Conservation (phyloP, 2,888 invertebrate species). For the Drosophila percnosoma region DNA sequence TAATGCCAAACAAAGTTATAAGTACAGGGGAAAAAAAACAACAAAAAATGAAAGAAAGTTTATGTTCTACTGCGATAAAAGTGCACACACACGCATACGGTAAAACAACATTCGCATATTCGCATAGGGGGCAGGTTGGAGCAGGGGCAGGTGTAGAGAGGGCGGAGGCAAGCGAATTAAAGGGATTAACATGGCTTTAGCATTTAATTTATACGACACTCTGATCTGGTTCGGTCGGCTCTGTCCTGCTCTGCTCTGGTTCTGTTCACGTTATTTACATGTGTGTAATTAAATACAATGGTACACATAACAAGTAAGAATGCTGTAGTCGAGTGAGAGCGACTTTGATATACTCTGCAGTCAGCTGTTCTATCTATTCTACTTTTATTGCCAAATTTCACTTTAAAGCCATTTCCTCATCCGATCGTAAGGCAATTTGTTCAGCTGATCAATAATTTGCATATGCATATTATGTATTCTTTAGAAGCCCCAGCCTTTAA, state of each 20-base stretch:
- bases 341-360: background rate
- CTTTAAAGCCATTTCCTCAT: background rate
- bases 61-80: slow-evolving; percentile 76
- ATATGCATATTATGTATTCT: background rate
- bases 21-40: slow-evolving; percentile 61
- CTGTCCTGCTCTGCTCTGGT: slow-evolving; percentile 9
- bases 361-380: background rate
- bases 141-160: slow-evolving; percentile 20
- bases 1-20: slow-evolving; percentile 79
- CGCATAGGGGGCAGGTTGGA: slow-evolving; percentile 1
- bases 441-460: background rate
- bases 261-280: slow-evolving; percentile 2
- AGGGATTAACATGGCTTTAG: slow-evolving; percentile 79
- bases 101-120: slow-evolving; percentile 27
- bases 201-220: slow-evolving; percentile 77
- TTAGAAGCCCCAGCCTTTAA: background rate
- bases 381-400: background rate
- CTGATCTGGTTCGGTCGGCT: slow-evolving; percentile 13
- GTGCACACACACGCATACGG: slow-evolving; percentile 43
- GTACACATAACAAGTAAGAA: slow-evolving; percentile 10
- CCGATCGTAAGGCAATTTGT: background rate
- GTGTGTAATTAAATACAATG: slow-evolving; percentile 30
- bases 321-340: background rate
- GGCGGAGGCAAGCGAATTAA: slow-evolving; percentile 68
- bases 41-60: slow-evolving; percentile 51